Base-by-base conservation (phyloP, 2,113 vertebrate genomes). In the Centropus unirufus region DNA sequence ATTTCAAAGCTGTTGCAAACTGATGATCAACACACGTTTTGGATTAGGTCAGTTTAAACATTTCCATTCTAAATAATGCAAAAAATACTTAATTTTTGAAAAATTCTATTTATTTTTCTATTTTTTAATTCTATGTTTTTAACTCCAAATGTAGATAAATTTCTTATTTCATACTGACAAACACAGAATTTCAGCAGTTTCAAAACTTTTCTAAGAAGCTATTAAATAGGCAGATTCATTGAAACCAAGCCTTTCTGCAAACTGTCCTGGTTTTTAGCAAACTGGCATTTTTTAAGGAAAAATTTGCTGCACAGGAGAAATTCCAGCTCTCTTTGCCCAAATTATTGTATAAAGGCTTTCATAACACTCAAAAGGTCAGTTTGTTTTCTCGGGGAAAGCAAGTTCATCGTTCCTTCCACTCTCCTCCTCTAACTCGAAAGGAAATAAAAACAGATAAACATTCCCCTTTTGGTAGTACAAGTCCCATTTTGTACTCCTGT, bases 231-330 rank as follows among this genome's bases (percentile, higher is more conserved):
- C 32, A 90, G 57, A 59, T 67, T 83, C 47, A 74, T 9, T 89
- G 17, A 80, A 81, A 92, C 6, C 10, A 52, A 83, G 16, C 8
- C 52, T 81, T 86, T 81, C 51, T 90, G 27, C 52, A 73, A 77
- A 72, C 34, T 36, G 29, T 30, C 63, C 42, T 90, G 52, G 14
- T 92, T 94, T 94, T 95, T 49, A 77, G 73, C 18, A 55, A 77
- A 75, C 76, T 83, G 90, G 72, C 46, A 88, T 93, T 96, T 95
- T 90, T 93, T 5, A 88, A 90, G 85, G 90, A 81, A 94, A 95
- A 96, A 96, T n/a, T 15, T 34, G 22, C 36, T 83, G 70, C 30
- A 26, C 26, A 36, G 79, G 61, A 92, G 73, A 83, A 88, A 83
- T 94, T 95, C 79, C 85, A 89, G 39, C 63, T 69, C 64, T 81